Evolutionary conservation across 2,888 invertebrate genomes (phyloP).

Genomic region (Caenorhabditis sulstoni): DNA sequence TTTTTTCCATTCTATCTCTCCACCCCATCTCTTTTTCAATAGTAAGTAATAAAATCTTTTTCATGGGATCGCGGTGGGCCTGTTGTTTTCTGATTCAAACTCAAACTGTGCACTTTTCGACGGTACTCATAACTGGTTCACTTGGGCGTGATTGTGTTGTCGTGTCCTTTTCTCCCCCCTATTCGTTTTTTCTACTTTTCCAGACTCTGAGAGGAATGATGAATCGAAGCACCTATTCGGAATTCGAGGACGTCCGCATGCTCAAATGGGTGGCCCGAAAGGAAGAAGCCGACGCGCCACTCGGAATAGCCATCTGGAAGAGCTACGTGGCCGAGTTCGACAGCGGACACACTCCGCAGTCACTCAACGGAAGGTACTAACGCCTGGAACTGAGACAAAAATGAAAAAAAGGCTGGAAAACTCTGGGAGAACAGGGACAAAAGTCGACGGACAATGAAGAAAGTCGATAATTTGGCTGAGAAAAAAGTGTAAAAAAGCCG

Average conservation of each 20-base stretch:
- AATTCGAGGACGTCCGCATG: slow-evolving; percentile 32
- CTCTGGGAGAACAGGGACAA: too few species aligned
- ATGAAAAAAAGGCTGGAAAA: too few species aligned
- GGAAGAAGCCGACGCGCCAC: not conserved
- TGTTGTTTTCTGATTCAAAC: slow-evolving; percentile 17
- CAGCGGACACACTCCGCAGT: slow-evolving; percentile 6
- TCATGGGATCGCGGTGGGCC: slow-evolving; percentile 20
- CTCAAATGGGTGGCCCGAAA: slow-evolving; percentile 32
- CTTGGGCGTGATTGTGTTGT: too few species aligned
- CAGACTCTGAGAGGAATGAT: slow-evolving; percentile 15
- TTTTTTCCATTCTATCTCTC: slow-evolving; percentile 14
- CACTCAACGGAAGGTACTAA: slow-evolving; percentile 24
- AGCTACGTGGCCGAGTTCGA: not conserved
- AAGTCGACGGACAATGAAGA: too few species aligned
- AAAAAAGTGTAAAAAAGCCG: too few species aligned
- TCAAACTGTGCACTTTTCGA: slow-evolving; percentile 18
- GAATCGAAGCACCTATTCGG: slow-evolving; percentile 6
- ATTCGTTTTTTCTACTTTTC: too few species aligned
- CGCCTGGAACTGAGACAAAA: too few species aligned
- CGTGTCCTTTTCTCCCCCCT: too few species aligned
- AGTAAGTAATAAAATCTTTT: slow-evolving; percentile 49
- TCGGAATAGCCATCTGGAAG: slow-evolving; percentile 6
- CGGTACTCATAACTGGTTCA: slow-evolving; percentile 16
- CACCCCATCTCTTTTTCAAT: not conserved
- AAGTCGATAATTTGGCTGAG: too few species aligned